A percentile compares a stretch with the other conserved stretches of the same genome.
phyloP scores from a whole-genome alignment of 1,140 invertebrate species.

The Trialeurodes vaporariorum region DNA sequence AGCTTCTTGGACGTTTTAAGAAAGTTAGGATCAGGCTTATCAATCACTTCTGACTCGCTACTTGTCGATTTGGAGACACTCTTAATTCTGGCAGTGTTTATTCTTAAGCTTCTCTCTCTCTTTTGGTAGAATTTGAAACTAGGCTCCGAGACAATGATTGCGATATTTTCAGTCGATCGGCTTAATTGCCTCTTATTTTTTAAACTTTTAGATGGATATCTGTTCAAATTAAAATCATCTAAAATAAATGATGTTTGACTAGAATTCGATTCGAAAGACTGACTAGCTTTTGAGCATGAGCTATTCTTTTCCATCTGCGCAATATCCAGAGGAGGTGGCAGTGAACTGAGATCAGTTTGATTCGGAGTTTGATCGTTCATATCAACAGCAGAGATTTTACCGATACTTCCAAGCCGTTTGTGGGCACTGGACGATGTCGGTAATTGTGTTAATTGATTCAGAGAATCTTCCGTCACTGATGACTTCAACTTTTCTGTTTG shows the following conservation, averaged over 20 bases:
- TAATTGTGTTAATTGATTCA: constrained; percentile 1
- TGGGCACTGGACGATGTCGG: constrained; percentile 11
- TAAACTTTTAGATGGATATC: background rate
- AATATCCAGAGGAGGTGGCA: background rate
- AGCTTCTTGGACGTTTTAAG: constrained; percentile 5
- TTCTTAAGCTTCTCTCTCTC: background rate
- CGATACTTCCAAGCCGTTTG: constrained; percentile 16
- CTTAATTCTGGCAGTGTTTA: background rate
- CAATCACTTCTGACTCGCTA: background rate
- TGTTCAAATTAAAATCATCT: background rate
- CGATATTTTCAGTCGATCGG: background rate
- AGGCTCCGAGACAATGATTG: background rate
- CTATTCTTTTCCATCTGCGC: background rate
- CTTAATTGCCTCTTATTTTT: background rate
- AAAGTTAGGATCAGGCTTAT: background rate
- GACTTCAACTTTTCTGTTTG: background rate
- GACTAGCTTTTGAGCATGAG: background rate
- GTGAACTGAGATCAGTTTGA: background rate
- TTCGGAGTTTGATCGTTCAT: constrained; percentile 13
- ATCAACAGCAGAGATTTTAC: constrained; percentile 21
- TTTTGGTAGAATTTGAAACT: background rate
- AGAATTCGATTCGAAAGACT: background rate
- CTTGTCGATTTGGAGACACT: background rate
- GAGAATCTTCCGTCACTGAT: background rate
- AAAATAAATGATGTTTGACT: background rate